Conservation (phyloP, 2,888 invertebrate species). For the Caenorhabditis japonica region DNA sequence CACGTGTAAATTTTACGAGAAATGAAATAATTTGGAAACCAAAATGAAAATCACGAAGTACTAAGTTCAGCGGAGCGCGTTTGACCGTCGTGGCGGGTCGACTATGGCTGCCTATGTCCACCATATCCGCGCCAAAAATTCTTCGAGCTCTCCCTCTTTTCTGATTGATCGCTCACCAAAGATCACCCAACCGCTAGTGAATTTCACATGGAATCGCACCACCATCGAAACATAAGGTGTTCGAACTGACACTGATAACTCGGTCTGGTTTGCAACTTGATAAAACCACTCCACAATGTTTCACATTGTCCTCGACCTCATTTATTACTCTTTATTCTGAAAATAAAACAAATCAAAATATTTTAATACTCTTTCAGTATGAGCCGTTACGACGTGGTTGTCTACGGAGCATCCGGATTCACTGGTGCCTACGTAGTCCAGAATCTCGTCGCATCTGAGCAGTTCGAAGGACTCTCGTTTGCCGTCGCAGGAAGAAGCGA, state of each 20-base stretch:
- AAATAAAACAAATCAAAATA: background rate
- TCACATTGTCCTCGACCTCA: background rate
- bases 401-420: constrained; percentile 94
- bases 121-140: too few species aligned
- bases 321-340: background rate
- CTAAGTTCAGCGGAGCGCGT: too few species aligned
- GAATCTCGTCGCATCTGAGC: constrained; percentile 79
- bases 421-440: constrained; percentile 89
- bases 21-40: too few species aligned
- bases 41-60: too few species aligned
- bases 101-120: too few species aligned
- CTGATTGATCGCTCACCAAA: constrained; percentile 16
- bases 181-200: constrained; percentile 12
- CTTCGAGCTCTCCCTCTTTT: too few species aligned
- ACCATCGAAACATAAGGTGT: constrained; percentile 35
- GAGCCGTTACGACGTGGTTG: constrained; percentile 83
- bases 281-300: constrained; percentile 16
- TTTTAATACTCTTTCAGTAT: constrained; percentile 24
- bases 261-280: background rate
- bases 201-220: constrained; percentile 49
- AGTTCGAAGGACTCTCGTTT: constrained; percentile 82
- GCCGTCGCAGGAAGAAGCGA: constrained; percentile 88
- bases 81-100: too few species aligned
- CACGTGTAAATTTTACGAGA: too few species aligned
- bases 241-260: constrained; percentile 9